A percentile compares a stretch with the other conserved stretches of the same genome.
phyloP scores from a whole-genome alignment of 23 tunicate genomes.

The Botrylloides violaceus region DNA sequence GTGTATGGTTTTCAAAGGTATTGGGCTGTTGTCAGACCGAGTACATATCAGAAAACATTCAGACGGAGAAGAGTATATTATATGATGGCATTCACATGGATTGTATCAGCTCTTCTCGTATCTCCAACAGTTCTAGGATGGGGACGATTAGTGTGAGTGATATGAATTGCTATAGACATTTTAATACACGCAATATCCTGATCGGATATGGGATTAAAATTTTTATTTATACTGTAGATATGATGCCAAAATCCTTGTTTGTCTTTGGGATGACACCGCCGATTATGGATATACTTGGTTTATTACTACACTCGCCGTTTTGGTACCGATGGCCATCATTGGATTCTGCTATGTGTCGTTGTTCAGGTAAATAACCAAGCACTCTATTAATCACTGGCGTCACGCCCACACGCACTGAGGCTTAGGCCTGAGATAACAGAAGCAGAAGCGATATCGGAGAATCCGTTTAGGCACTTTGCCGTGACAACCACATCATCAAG shows the following conservation, averaged over 20 bases:
- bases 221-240: too few species aligned
- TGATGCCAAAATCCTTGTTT: slow-evolving; percentile 55
- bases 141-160: slow-evolving; percentile 66
- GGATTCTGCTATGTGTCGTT: slow-evolving; percentile 61
- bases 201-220: too few species aligned
- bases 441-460: too few species aligned
- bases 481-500: too few species aligned
- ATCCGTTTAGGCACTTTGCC: too few species aligned
- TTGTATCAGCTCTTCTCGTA: slow-evolving; percentile 42
- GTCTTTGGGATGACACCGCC: slow-evolving; percentile 65
- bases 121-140: slow-evolving; percentile 79
- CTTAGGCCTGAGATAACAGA: too few species aligned
- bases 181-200: too few species aligned
- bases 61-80: slow-evolving; percentile 36
- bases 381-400: too few species aligned
- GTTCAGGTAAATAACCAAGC: too few species aligned
- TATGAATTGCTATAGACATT: neutral
- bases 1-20: slow-evolving; percentile 27
- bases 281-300: slow-evolving; percentile 36
- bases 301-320: slow-evolving; percentile 39
- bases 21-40: slow-evolving; percentile 67
- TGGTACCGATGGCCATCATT: slow-evolving; percentile 44
- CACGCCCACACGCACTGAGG: too few species aligned
- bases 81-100: slow-evolving; percentile 54
- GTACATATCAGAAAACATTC: slow-evolving; percentile 35